Conservation (phyloP, 2,888 invertebrate species). For the Listrodromus nycthemerus region DNA sequence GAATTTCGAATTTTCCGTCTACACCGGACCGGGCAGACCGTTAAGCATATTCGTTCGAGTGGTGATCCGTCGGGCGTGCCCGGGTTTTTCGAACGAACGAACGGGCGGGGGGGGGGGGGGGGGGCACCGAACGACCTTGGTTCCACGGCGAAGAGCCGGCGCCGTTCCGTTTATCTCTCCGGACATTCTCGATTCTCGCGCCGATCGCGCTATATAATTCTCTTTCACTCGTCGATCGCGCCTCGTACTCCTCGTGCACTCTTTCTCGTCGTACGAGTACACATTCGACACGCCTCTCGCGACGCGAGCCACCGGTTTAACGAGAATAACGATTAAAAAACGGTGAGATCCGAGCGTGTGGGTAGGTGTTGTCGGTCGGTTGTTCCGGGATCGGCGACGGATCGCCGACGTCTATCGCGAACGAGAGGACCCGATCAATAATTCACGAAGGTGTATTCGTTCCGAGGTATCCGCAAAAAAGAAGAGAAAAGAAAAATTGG, state of each 20-base stretch:
- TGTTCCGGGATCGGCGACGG: conserved; percentile 3
- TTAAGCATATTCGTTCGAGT: neutral
- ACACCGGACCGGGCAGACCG: neutral
- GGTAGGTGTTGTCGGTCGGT: conserved; percentile 8
- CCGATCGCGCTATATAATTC: neutral
- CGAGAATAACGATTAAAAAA: conserved; percentile 44
- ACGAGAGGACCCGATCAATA: neutral
- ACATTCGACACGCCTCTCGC: too few species aligned
- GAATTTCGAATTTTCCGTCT: conserved; percentile 9
- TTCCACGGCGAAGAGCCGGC: conserved; percentile 64
- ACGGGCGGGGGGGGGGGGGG: too few species aligned
- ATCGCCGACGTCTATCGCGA: neutral
- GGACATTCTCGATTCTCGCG: conserved; percentile 49
- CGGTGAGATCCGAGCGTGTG: too few species aligned
- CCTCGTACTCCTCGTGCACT: conserved; percentile 49
- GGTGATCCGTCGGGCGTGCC: conserved; percentile 67
- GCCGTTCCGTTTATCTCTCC: conserved; percentile 54
- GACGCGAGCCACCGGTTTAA: conserved; percentile 53
- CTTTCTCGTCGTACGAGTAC: conserved; percentile 20
- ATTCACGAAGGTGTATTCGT: neutral
- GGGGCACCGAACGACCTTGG: conserved; percentile 80
- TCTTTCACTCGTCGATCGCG: conserved; percentile 25
- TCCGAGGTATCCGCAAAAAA: neutral
- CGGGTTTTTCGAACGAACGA: conserved; percentile 62
- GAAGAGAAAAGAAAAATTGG: neutral